These are phyloP conservation scores for Pedionomus torquatus DNA, from an alignment of 2,113 vertebrate genomes.

Conservation along the genomic window DNA sequence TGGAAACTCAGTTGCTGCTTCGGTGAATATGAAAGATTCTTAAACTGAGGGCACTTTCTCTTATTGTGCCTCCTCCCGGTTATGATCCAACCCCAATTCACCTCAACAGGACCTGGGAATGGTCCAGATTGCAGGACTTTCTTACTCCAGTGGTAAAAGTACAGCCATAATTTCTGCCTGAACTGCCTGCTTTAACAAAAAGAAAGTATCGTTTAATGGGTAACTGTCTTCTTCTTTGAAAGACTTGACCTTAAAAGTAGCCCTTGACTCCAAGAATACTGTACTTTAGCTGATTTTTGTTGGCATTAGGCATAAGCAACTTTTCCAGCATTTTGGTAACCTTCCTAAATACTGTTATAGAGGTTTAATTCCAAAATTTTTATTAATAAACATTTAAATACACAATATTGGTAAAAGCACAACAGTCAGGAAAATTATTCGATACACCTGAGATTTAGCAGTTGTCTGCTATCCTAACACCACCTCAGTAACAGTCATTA, in stretches of 20 bases:
- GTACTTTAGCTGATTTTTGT: neutral
- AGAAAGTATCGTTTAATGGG: neutral
- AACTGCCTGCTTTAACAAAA: neutral
- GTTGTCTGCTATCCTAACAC: neutral
- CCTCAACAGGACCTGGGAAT: neutral
- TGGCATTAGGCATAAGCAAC: neutral
- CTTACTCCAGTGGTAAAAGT: neutral
- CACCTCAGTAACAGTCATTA: neutral
- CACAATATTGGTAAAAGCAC: neutral
- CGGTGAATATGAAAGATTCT: neutral
- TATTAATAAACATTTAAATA: neutral
- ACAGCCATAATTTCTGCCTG: neutral
- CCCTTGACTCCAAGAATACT: neutral
- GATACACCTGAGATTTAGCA: neutral
- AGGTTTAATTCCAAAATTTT: neutral
- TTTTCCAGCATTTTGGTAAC: neutral
- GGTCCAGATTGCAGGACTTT: neutral
- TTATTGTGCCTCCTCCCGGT: neutral
- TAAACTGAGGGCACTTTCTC: neutral
- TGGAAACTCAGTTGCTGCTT: neutral
- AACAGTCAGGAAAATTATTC: neutral
- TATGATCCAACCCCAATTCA: neutral
- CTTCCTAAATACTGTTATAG: neutral
- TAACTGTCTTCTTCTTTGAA: neutral
- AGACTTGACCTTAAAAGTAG: neutral